phyloP scores from a whole-genome alignment of 1,140 invertebrate genomes.

The Cydia pomonella region DNA sequence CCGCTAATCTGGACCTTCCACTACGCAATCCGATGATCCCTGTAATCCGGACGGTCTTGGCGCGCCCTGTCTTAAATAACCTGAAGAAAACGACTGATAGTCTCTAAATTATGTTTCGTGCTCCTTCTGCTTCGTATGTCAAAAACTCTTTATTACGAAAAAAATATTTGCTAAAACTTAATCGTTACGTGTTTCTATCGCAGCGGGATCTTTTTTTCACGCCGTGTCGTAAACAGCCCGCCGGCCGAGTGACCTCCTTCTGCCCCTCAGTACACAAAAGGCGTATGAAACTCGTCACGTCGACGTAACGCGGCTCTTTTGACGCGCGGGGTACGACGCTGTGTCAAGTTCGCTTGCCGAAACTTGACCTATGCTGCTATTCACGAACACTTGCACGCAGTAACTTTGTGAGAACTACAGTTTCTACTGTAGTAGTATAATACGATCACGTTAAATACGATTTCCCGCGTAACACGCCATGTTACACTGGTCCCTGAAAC shows the following conservation, averaged over 20 bases:
- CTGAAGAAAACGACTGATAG: too few relatives aligned
- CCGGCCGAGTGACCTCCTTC: constrained; percentile 28
- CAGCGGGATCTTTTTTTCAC: constrained; percentile 16
- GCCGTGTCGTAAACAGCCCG: constrained; percentile 15
- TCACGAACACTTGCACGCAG: neutral
- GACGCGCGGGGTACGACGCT: neutral
- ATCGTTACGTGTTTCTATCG: neutral
- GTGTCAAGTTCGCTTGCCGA: constrained; percentile 30
- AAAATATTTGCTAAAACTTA: neutral
- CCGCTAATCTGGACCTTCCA: too few relatives aligned
- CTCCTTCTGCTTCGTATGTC: too few relatives aligned
- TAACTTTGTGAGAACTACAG: neutral
- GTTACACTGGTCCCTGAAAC: too few relatives aligned
- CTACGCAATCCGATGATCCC: too few relatives aligned
- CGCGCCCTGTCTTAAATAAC: too few relatives aligned
- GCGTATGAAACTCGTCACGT: neutral
- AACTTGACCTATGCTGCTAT: constrained; percentile 12
- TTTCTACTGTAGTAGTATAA: too few relatives aligned
- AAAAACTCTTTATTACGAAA: neutral
- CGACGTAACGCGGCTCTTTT: neutral
- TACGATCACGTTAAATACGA: too few relatives aligned
- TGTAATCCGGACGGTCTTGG: too few relatives aligned
- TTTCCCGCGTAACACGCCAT: too few relatives aligned
- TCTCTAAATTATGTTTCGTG: too few relatives aligned
- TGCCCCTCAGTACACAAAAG: neutral